Base-by-base conservation (phyloP, 2,888 invertebrate species). In the Hedychridium roseum region DNA sequence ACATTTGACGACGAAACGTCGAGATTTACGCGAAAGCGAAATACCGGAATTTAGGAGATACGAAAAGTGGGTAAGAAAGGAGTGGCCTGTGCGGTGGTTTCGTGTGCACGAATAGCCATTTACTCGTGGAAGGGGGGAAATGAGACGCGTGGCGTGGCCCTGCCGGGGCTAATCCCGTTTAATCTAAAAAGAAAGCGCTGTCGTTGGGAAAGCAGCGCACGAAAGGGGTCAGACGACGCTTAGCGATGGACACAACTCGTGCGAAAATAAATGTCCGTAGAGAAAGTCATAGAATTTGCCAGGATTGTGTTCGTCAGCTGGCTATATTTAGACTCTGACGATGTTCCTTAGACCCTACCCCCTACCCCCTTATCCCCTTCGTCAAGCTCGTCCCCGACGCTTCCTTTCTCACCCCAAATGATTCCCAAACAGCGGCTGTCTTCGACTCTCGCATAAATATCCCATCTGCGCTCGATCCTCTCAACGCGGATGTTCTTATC, bases 221-320 rank as follows among this genome's bases (percentile, higher is more conserved):
- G 52, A 49, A 49, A 43, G 57, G 46, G 60, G 51, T 44, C 34
- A 54, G 44, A 51, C 63, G 63, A 63, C 59, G 57, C 57, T 54
- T 57, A 37, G 50, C 56, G 23, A 20, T 21, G 23, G 17, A 17
- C 32, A 23, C 9, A 49, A 42, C 16, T 47, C 44, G 53, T 41
- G 50, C 43, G 50, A 57, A 47, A 54, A 50, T 51, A 58, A 58
- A 58, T 38, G 36, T 38, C 45, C 40, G 44, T 34, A 44, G 45
- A 11, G 7, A 21, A 55, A 50, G 43, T 47, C 52, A 32, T 54
- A 48, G 60, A 54, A 64, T 64, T 55, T 51, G 52, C 34, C 35
- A 42, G 46, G 57, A 65, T 66, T 59, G 50, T n/a, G n/a, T 66
- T 57, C 43, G 46, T 55, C 64, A 46, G 46, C 35, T 32, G 20